These are phyloP conservation scores for Dermochelys coriacea DNA, from an alignment of 2,797 vertebrate species.

Conservation along the genomic window DNA sequence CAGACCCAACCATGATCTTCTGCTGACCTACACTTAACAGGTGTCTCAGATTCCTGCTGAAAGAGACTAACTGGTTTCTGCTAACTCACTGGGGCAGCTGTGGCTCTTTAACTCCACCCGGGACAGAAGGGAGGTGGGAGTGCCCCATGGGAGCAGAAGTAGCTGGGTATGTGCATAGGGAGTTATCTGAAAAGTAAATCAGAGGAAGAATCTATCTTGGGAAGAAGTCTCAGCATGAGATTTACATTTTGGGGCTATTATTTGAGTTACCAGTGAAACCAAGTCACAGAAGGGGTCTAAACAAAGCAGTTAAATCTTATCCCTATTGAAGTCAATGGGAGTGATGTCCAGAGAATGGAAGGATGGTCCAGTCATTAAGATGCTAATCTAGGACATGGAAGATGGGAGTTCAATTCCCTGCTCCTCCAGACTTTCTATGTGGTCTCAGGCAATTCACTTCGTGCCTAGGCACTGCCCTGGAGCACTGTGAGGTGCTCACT, in stretches of 20 bases:
- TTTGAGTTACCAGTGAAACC: not conserved
- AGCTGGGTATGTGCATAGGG: not conserved
- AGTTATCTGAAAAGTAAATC: not conserved
- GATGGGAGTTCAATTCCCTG: not conserved
- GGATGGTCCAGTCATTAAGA: not conserved
- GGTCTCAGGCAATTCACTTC: not conserved
- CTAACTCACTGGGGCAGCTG: not conserved
- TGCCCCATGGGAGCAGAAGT: not conserved
- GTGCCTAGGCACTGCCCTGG: not conserved
- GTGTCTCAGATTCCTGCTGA: not conserved
- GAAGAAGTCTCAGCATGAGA: not conserved
- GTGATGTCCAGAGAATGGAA: not conserved
- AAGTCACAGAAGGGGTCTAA: not conserved
- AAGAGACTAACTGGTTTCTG: not conserved
- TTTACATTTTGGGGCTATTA: not conserved
- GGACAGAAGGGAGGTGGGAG: not conserved
- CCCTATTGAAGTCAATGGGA: not conserved
- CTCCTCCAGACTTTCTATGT: not conserved
- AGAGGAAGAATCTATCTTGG: not conserved
- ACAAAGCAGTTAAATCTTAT: not conserved
- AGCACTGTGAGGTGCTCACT: not conserved
- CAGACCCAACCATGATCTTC: not conserved
- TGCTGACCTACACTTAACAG: not conserved
- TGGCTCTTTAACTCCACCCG: not conserved
- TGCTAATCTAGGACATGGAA: not conserved